These are phyloP conservation scores for Steromphala cineraria DNA, from an alignment of 2,888 invertebrate species.

Conservation along the genomic window DNA sequence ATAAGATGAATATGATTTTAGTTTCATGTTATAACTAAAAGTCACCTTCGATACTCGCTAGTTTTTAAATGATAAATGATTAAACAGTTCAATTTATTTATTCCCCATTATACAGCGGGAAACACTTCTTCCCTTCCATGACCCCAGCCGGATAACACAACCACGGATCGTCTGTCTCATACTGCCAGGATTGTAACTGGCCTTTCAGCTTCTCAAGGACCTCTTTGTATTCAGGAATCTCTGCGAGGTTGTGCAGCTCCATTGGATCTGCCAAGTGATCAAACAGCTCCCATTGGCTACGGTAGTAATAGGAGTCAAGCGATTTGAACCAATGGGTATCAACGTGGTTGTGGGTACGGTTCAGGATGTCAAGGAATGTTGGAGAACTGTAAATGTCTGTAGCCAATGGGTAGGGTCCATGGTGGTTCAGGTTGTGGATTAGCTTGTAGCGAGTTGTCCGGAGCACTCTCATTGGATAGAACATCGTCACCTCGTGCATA, in stretches of 20 bases:
- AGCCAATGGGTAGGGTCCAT: conserved; percentile 92
- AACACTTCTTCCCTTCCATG: conserved; percentile 75
- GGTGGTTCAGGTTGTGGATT: conserved; percentile 92
- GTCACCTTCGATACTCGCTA: no score
- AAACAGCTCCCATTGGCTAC: conserved; percentile 18
- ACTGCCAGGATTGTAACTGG: conserved; percentile 84
- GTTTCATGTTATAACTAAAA: no score
- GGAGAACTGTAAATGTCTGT: conserved; percentile 92
- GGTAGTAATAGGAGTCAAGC: neutral
- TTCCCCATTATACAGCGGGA: conserved; percentile 28
- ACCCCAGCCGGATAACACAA: conserved; percentile 88
- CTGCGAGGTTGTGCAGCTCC: conserved; percentile 84
- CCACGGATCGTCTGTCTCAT: conserved; percentile 89
- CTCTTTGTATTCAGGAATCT: conserved; percentile 69
- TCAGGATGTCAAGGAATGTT: conserved; percentile 90
- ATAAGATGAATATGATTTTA: no score
- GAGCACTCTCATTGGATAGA: conserved; percentile 91
- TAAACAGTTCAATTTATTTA: neutral
- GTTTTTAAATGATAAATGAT: no score
- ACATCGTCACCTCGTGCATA: conserved; percentile 94
- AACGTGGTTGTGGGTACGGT: conserved; percentile 70
- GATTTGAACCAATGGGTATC: conserved; percentile 15
- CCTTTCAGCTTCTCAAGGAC: conserved; percentile 78
- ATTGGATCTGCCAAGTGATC: conserved; percentile 84
- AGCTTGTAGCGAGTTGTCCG: conserved; percentile 88